Conservation (phyloP, 2,113 vertebrate genomes). For the Azemiops feae region DNA sequence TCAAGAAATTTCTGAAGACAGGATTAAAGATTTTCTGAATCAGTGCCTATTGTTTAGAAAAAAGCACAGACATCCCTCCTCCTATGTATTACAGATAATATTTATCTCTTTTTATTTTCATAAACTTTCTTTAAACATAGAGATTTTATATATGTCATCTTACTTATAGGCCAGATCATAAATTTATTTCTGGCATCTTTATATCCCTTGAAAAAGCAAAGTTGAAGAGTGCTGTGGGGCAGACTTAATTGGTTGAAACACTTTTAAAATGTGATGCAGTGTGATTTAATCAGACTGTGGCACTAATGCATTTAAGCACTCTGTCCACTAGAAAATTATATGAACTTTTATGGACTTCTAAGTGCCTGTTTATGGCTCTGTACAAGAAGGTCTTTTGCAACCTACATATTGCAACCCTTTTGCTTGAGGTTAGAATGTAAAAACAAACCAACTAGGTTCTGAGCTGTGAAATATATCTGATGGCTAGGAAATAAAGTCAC, state of each 20-base stretch:
- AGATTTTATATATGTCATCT: slow-evolving; percentile 43
- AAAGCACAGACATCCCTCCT: rapidly evolving
- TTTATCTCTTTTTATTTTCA: slow-evolving; percentile 52
- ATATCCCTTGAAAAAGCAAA: slow-evolving; percentile 55
- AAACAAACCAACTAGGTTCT: background rate
- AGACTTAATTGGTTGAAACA: slow-evolving; percentile 64
- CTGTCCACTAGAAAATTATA: slow-evolving; percentile 57
- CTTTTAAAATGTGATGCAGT: slow-evolving; percentile 59
- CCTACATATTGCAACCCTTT: slow-evolving; percentile 35
- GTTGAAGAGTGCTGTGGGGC: slow-evolving; percentile 45
- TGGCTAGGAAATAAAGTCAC: background rate
- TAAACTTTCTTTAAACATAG: slow-evolving; percentile 44
- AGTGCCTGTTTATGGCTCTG: slow-evolving; percentile 54
- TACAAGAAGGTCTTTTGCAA: slow-evolving; percentile 33
- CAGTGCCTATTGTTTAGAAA: slow-evolving; percentile 32
- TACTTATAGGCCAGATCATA: slow-evolving; percentile 42
- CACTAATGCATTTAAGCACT: slow-evolving; percentile 64
- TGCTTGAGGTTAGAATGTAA: slow-evolving; percentile 13
- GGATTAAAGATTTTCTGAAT: slow-evolving; percentile 45
- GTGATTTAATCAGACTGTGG: slow-evolving; percentile 64
- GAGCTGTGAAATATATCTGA: background rate
- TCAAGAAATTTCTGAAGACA: slow-evolving; percentile 28
- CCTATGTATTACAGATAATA: slow-evolving; percentile 4
- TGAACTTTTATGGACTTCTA: slow-evolving; percentile 55
- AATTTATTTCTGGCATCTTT: slow-evolving; percentile 59